A percentile compares a stretch with the other conserved stretches of the same genome.
These are phyloP conservation scores for Acleris emargana DNA, from an alignment of 2,888 invertebrate species.

Conservation along the genomic window DNA sequence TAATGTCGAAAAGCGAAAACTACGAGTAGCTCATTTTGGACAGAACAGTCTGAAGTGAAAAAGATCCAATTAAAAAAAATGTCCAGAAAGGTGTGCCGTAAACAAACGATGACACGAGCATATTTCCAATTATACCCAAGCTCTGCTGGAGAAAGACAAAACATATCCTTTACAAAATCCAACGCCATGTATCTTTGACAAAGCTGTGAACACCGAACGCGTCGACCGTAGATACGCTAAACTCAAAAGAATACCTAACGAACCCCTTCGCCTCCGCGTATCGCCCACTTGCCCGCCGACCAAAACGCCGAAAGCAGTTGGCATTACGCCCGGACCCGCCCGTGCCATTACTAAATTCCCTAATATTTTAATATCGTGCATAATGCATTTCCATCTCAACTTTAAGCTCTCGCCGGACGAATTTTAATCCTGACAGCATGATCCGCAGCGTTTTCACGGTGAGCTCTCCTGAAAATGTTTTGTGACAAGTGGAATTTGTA, in stretches of 20 bases:
- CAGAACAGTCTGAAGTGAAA: too few species aligned
- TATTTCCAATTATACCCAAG: too few species aligned
- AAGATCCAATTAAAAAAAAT: too few species aligned
- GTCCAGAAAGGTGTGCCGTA: too few species aligned
- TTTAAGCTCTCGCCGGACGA: slow-evolving; percentile 50
- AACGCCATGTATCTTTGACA: too few species aligned
- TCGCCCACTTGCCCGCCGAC: slow-evolving; percentile 43
- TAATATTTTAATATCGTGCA: slow-evolving; percentile 73
- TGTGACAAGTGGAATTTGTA: slow-evolving; percentile 18
- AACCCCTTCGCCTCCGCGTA: background rate
- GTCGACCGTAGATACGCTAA: background rate
- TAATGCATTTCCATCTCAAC: slow-evolving; percentile 64
- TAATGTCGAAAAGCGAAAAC: too few species aligned
- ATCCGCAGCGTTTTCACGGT: slow-evolving; percentile 42
- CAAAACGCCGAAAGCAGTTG: slow-evolving; percentile 51
- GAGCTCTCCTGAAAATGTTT: background rate
- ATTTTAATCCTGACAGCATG: slow-evolving; percentile 54
- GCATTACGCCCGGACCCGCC: slow-evolving; percentile 42
- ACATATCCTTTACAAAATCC: too few species aligned
- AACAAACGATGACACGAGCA: too few species aligned
- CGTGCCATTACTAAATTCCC: slow-evolving; percentile 63
- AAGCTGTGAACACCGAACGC: too few species aligned
- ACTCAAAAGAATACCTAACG: background rate
- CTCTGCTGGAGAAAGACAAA: too few species aligned
- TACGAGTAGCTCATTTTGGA: too few species aligned